phyloP scores from a whole-genome alignment of 1,140 invertebrate species.

The Maniola jurtina region DNA sequence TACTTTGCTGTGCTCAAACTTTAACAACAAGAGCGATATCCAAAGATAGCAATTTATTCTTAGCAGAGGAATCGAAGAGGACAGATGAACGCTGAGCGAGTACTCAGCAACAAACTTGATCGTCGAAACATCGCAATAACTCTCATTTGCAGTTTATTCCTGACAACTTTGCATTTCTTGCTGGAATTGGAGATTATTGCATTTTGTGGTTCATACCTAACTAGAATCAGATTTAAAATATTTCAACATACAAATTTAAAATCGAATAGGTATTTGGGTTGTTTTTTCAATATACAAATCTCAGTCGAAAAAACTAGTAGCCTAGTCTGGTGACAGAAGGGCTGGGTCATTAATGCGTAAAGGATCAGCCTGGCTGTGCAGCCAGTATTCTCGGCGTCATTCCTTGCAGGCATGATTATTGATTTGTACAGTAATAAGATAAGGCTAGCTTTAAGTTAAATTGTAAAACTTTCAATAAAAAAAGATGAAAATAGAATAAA shows the following conservation, averaged over 20 bases:
- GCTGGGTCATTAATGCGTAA: too few relatives aligned
- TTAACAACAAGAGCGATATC: slow-evolving; percentile 33
- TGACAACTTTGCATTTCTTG: slow-evolving; percentile 48
- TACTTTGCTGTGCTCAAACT: slow-evolving; percentile 19
- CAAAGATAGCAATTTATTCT: slow-evolving; percentile 42
- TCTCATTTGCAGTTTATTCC: slow-evolving; percentile 51
- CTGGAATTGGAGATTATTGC: slow-evolving; percentile 9
- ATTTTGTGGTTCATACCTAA: slow-evolving; percentile 1
- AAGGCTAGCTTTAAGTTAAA: too few relatives aligned
- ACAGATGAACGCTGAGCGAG: slow-evolving; percentile 48
- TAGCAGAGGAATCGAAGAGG: slow-evolving; percentile 42
- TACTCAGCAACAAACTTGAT: slow-evolving; percentile 51
- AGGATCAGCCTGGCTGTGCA: neutral
- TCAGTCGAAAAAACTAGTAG: too few relatives aligned
- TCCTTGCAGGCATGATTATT: too few relatives aligned
- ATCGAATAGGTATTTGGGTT: too few relatives aligned
- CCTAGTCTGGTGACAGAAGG: too few relatives aligned
- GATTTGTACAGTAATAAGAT: too few relatives aligned
- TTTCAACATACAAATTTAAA: neutral
- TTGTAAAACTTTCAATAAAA: too few relatives aligned
- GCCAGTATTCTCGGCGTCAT: too few relatives aligned
- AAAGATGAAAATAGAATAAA: too few relatives aligned
- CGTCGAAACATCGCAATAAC: slow-evolving; percentile 61
- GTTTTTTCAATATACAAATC: too few relatives aligned
- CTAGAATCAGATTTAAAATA: neutral